Percentiles rank a stretch among this genome's conserved stretches.
Evolutionary conservation across 2,888 invertebrate genomes (phyloP).

Genomic region (Acanthosepion pharaonis): DNA sequence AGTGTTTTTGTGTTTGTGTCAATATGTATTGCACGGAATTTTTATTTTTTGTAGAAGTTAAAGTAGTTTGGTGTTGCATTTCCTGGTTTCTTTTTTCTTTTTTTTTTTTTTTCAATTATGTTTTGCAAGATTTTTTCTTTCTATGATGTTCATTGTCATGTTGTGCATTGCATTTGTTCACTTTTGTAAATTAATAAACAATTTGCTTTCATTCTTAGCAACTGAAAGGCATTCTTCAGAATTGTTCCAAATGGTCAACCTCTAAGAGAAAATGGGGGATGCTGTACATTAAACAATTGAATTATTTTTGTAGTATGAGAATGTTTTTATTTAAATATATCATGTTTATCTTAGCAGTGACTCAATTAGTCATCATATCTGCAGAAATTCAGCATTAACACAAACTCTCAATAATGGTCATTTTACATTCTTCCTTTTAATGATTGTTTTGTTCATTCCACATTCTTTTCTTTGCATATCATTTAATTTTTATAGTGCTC

Average conservation of each 20-base stretch:
- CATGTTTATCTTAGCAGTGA: neutral
- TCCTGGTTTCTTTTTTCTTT: neutral
- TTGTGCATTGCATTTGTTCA: neutral
- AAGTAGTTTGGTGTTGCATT: neutral
- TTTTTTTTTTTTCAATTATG: too few relatives aligned
- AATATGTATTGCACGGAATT: neutral
- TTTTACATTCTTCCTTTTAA: neutral
- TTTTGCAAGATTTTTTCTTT: neutral
- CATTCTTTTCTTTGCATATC: neutral
- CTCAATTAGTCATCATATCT: slow-evolving; percentile 8
- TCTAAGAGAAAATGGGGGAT: neutral
- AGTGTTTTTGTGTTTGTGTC: neutral
- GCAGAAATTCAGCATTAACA: neutral
- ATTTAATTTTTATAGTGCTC: neutral
- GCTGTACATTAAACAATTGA: neutral
- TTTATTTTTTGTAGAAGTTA: neutral
- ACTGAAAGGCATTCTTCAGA: neutral
- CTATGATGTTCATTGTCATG: neutral
- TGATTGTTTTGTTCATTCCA: neutral
- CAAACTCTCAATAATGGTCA: neutral
- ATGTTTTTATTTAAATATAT: neutral
- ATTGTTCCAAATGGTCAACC: neutral
- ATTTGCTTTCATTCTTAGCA: slow-evolving; percentile 9
- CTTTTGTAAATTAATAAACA: neutral
- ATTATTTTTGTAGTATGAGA: neutral